Conservation (phyloP, 1,140 invertebrate genomes). For the Lineus longissimus region DNA sequence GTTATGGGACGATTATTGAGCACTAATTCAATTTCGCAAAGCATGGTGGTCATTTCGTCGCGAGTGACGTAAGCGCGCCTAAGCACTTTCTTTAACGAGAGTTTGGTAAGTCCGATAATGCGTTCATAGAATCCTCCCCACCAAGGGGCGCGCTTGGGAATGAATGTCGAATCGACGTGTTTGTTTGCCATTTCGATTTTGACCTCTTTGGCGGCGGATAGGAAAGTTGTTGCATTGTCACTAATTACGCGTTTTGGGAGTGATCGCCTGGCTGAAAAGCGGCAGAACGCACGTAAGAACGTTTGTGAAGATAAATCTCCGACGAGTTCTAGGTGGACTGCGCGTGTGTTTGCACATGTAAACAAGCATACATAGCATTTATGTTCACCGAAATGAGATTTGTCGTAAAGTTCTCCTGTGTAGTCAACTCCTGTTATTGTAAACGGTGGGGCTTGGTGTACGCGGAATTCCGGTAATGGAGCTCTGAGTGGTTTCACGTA, state of each 20-base stretch:
- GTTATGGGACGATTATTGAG: neutral
- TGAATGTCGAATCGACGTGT: neutral
- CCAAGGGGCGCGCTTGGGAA: constrained; percentile 5
- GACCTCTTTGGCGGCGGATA: neutral
- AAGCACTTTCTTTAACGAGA: neutral
- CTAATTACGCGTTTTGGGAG: neutral
- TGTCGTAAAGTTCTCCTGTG: neutral
- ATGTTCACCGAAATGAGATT: neutral
- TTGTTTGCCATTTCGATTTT: neutral
- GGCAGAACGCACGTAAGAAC: neutral
- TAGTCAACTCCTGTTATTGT: neutral
- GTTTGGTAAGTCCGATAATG: neutral
- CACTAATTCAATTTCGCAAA: neutral
- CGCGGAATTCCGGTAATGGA: neutral
- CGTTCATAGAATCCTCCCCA: constrained; percentile 4
- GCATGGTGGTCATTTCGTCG: constrained; percentile 4
- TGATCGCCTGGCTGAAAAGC: neutral
- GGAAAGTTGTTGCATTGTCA: neutral
- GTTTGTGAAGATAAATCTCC: neutral
- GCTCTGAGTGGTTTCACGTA: neutral
- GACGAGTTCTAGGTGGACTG: neutral
- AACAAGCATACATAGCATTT: neutral
- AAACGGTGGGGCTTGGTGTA: neutral
- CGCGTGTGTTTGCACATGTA: neutral
- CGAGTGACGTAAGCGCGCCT: neutral